Evolutionary conservation across 1,140 invertebrate species (phyloP).

Genomic region (Scylla paramamosain): DNA sequence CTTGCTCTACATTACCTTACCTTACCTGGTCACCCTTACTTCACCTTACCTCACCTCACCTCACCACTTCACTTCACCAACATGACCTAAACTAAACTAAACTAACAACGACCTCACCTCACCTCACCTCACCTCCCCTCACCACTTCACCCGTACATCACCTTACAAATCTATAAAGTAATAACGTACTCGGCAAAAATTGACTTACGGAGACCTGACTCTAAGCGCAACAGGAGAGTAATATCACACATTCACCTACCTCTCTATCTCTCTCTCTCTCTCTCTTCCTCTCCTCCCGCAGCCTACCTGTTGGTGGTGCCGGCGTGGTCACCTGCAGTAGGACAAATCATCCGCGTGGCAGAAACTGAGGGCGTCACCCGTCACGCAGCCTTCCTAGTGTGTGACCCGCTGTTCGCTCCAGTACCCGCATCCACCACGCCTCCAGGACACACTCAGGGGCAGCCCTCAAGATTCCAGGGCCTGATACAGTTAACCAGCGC

Average conservation of each 20-base stretch:
- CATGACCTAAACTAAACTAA: too few relatives aligned
- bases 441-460: not conserved
- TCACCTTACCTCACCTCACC: not conserved
- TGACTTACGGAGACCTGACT: too few relatives aligned
- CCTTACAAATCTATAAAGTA: too few relatives aligned
- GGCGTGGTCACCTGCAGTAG: constrained; percentile 23
- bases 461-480: not conserved
- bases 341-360: constrained; percentile 42
- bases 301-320: constrained; percentile 62
- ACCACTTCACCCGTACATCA: not conserved
- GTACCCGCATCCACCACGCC: constrained; percentile 7
- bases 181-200: too few relatives aligned
- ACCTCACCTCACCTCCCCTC: not conserved
- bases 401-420: constrained; percentile 66
- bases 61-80: too few relatives aligned
- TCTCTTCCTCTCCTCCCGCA: not conserved
- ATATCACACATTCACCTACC: too few relatives aligned
- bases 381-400: constrained; percentile 53
- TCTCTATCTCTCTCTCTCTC: too few relatives aligned
- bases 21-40: not conserved
- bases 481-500: not conserved
- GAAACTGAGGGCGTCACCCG: constrained; percentile 45
- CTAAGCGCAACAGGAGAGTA: too few relatives aligned
- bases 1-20: not conserved
- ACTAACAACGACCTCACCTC: not conserved